phyloP scores from a whole-genome alignment of 1,140 invertebrate species.

The Portunus trituberculatus region DNA sequence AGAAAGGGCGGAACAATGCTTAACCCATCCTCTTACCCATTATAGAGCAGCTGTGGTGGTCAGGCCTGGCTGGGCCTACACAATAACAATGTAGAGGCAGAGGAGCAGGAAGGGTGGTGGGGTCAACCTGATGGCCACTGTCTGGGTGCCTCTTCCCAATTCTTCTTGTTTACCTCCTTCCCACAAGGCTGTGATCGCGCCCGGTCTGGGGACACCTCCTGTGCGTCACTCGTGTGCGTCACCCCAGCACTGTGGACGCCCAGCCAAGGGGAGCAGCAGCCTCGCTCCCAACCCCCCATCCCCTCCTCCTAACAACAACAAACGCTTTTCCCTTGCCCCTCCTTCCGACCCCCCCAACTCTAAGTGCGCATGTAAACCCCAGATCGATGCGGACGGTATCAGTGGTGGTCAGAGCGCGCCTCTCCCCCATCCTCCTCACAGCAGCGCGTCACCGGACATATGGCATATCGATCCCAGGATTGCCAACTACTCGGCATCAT shows the following conservation, averaged over 20 bases:
- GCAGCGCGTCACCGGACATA: constrained; percentile 72
- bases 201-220: constrained; percentile 71
- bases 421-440: constrained; percentile 72
- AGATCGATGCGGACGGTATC: constrained; percentile 75
- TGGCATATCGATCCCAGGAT: constrained; percentile 73
- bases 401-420: constrained; percentile 74
- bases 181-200: constrained; percentile 65
- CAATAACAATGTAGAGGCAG: constrained; percentile 69
- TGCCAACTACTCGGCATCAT: constrained; percentile 60
- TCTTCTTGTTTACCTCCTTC: constrained; percentile 71
- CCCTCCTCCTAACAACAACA: constrained; percentile 74
- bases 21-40: constrained; percentile 76
- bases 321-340: constrained; percentile 75
- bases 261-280: constrained; percentile 71
- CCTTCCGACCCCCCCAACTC: constrained; percentile 72
- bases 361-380: constrained; percentile 76
- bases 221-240: constrained; percentile 76
- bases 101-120: constrained; percentile 67
- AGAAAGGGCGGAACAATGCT: constrained; percentile 73
- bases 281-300: constrained; percentile 43
- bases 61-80: constrained; percentile 65
- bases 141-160: constrained; percentile 50
- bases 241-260: constrained; percentile 75
- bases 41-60: constrained; percentile 68
- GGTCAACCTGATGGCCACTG: constrained; percentile 48